phyloP scores from a whole-genome alignment of 2,797 vertebrate species.

The Todus mexicanus region DNA sequence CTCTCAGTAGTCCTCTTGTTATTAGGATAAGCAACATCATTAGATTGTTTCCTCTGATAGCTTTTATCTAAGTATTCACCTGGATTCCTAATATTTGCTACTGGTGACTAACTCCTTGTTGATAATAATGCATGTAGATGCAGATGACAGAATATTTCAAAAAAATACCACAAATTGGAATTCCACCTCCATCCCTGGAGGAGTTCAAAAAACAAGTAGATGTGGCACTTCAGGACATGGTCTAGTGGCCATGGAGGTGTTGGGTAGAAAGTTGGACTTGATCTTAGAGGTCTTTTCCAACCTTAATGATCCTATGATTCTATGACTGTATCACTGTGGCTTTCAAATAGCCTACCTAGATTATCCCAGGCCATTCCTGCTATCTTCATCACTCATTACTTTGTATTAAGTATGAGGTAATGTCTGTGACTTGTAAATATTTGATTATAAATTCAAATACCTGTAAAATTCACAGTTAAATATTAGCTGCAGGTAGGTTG shows the following conservation, averaged over 20 bases:
- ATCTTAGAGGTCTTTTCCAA: too few relatives aligned
- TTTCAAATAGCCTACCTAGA: neutral
- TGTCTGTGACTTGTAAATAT: conserved; percentile 23
- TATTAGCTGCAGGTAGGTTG: neutral
- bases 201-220: too few relatives aligned
- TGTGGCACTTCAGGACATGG: too few relatives aligned
- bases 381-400: neutral
- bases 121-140: neutral
- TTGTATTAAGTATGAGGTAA: neutral
- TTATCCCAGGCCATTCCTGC: neutral
- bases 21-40: neutral
- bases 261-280: too few relatives aligned
- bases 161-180: neutral
- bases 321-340: neutral
- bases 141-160: neutral
- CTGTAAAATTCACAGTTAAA: conserved; percentile 21
- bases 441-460: conserved; percentile 47
- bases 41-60: neutral
- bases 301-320: too few relatives aligned
- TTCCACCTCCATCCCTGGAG: too few relatives aligned
- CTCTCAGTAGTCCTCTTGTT: neutral
- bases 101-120: neutral
- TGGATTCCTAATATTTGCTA: neutral
- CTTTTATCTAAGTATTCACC: neutral
- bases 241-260: too few relatives aligned